Percentiles rank a stretch among this genome's conserved stretches.
phyloP scores from a whole-genome alignment of 2,797 vertebrate genomes.

The Iguana delicatissima region DNA sequence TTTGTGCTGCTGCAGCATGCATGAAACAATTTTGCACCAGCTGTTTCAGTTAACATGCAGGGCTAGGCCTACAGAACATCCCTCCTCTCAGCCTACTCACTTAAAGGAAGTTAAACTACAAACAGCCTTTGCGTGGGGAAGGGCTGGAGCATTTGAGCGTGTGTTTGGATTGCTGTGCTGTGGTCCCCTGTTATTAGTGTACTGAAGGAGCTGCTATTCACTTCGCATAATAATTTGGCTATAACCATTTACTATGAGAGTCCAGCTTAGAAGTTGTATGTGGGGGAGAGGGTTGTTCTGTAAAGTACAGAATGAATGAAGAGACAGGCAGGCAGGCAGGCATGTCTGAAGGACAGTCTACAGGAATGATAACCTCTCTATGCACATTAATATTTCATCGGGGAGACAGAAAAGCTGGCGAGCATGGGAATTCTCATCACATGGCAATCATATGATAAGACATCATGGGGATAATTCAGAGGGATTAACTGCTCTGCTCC shows the following conservation, averaged over 20 bases:
- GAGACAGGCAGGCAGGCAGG: constrained; percentile 35
- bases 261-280: constrained; percentile 54
- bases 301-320: constrained; percentile 47
- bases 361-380: constrained; percentile 58
- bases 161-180: constrained; percentile 7
- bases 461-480: constrained; percentile 71
- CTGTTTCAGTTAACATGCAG: constrained; percentile 45
- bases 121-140: constrained; percentile 45
- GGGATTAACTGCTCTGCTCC: constrained; percentile 72
- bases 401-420: constrained; percentile 52
- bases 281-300: constrained; percentile 32
- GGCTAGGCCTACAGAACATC: constrained; percentile 50
- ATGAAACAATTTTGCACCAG: constrained; percentile 3
- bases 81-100: constrained; percentile 1
- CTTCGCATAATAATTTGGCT: constrained; percentile 68
- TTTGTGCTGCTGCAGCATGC: neutral
- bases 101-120: constrained; percentile 54
- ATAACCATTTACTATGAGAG: constrained; percentile 58
- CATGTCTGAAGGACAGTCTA: constrained; percentile 1
- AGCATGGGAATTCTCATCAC: constrained; percentile 65
- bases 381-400: constrained; percentile 58
- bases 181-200: constrained; percentile 8
- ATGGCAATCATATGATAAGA: constrained; percentile 74
- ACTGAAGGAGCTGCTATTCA: constrained; percentile 64
- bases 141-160: constrained; percentile 16